A percentile compares a stretch with the other conserved stretches of the same genome.
These are phyloP conservation scores for Hycleus phaleratus DNA, from an alignment of 1,140 invertebrate species.

Conservation along the genomic window DNA sequence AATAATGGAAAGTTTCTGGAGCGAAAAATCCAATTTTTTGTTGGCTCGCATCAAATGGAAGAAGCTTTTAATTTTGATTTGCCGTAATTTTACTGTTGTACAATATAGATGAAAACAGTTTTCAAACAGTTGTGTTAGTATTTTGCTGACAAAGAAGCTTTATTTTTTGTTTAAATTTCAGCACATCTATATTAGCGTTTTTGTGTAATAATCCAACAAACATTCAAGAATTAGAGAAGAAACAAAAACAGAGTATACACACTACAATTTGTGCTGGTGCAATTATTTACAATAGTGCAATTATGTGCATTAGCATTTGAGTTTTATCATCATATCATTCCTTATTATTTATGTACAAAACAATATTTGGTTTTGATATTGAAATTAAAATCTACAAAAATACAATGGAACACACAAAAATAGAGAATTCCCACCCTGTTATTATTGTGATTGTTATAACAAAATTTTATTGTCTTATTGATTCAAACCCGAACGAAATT, in stretches of 20 bases:
- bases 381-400: neutral
- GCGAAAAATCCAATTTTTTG: no score
- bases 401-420: neutral
- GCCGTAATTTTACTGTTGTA: neutral
- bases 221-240: no score
- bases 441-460: neutral
- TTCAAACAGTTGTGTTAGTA: no score
- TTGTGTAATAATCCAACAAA: no score
- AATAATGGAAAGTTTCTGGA: no score
- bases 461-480: slow-evolving; percentile 5
- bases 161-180: no score
- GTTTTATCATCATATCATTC: slow-evolving; percentile 13
- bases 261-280: slow-evolving; percentile 18
- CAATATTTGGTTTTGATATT: neutral
- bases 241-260: no score
- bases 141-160: no score
- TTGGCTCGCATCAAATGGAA: no score
- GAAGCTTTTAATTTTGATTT: neutral
- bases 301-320: slow-evolving; percentile 11
- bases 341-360: slow-evolving; percentile 12
- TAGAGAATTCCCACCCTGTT: slow-evolving; percentile 21
- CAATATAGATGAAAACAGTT: neutral
- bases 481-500: neutral
- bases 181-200: no score
- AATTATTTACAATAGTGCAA: slow-evolving; percentile 25